Conservation (phyloP, 2,113 vertebrate genomes). For the Phasianus colchicus region DNA sequence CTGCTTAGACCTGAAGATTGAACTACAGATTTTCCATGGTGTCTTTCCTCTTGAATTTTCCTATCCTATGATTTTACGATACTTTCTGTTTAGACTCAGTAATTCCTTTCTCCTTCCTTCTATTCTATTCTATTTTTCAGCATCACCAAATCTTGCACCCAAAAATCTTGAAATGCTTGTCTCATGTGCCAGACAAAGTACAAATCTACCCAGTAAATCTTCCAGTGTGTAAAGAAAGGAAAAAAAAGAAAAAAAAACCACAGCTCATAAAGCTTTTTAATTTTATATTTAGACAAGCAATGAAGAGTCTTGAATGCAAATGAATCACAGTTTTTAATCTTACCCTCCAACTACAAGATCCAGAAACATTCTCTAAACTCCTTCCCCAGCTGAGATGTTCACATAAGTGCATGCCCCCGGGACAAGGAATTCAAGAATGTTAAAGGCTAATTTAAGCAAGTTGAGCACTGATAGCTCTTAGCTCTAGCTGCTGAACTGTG, state of each 20-base stretch:
- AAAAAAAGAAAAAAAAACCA: background rate
- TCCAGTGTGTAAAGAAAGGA: background rate
- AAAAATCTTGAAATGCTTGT: background rate
- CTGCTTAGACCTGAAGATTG: background rate
- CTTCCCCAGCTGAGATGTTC: background rate
- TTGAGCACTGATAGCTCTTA: background rate
- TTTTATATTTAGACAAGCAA: background rate
- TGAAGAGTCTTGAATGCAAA: background rate
- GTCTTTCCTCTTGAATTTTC: background rate
- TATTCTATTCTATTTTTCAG: background rate
- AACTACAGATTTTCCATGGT: background rate
- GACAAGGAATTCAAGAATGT: background rate
- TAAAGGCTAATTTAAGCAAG: background rate
- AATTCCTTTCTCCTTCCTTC: background rate
- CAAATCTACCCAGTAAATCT: background rate
- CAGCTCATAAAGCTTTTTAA: background rate
- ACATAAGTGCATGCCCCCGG: background rate
- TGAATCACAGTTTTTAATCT: background rate
- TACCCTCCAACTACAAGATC: background rate
- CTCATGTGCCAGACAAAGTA: background rate
- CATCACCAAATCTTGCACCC: background rate
- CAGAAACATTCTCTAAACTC: background rate
- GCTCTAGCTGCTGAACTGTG: background rate
- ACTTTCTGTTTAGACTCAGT: background rate
- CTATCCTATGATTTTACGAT: background rate